phyloP scores from a whole-genome alignment of 2,797 vertebrate species.

The Takifugu rubripes region DNA sequence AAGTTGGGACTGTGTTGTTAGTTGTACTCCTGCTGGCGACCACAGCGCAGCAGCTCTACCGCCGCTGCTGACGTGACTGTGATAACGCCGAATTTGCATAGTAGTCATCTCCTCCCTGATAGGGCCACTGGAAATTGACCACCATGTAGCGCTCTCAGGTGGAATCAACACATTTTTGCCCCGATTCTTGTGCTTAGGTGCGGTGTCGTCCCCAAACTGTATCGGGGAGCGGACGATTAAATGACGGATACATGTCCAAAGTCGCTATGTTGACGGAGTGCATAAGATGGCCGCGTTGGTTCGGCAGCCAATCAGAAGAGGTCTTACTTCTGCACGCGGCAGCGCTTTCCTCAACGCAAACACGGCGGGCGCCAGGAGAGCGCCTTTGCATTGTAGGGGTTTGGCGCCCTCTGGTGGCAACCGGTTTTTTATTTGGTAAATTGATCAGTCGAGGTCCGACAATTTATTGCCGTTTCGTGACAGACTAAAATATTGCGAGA shows the following conservation, averaged over 20 bases:
- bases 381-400: slow-evolving; percentile 11
- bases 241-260: slow-evolving; percentile 17
- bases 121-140: slow-evolving; percentile 52
- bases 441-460: background rate
- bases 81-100: slow-evolving; percentile 78
- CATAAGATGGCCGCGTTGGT: slow-evolving; percentile 80
- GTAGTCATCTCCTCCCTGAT: slow-evolving; percentile 67
- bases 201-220: background rate
- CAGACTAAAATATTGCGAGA: no score
- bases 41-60: slow-evolving; percentile 72
- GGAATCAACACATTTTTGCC: background rate
- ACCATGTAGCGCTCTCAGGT: background rate
- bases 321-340: slow-evolving; percentile 69
- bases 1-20: slow-evolving; percentile 73
- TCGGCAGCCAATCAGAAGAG: slow-evolving; percentile 73
- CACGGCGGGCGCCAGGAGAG: slow-evolving; percentile 37
- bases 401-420: slow-evolving; percentile 60
- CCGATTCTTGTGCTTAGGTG: background rate
- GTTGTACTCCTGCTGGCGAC: slow-evolving; percentile 77
- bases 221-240: slow-evolving; percentile 10
- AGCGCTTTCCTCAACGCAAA: slow-evolving; percentile 43
- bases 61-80: slow-evolving; percentile 75
- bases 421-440: background rate
- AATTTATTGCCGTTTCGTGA: no score
- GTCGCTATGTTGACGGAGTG: slow-evolving; percentile 50